Percentiles rank a stretch among this genome's conserved stretches.
These are phyloP conservation scores for Manduca sexta DNA, from an alignment of 1,140 invertebrate genomes.

Conservation along the genomic window DNA sequence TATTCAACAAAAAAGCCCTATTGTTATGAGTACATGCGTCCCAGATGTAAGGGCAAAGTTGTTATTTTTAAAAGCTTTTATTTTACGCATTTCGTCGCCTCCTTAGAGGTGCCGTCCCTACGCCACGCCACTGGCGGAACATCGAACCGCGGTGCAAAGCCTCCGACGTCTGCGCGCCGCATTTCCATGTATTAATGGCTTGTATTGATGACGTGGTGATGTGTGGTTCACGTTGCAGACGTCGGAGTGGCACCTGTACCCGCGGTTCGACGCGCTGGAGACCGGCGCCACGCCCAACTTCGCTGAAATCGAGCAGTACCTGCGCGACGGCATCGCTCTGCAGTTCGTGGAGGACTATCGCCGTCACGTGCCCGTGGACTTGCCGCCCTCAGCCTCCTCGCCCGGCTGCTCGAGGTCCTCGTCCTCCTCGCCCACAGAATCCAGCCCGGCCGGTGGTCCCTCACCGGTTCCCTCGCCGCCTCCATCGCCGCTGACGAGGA, in stretches of 20 bases:
- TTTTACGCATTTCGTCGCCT: no score
- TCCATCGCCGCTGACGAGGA: conserved; percentile 14
- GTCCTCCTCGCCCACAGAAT: conserved; percentile 33
- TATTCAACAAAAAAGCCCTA: no score
- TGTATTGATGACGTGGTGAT: no score
- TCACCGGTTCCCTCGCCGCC: conserved; percentile 29
- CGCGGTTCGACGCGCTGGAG: conserved; percentile 51
- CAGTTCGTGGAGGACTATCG: conserved; percentile 44
- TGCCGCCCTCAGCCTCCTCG: conserved; percentile 17
- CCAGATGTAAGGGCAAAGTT: no score
- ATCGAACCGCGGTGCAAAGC: no score
- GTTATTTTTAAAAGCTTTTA: no score
- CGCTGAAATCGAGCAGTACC: conserved; percentile 42
- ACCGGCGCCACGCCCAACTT: conserved; percentile 47
- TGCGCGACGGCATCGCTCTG: conserved; percentile 38
- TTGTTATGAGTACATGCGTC: no score
- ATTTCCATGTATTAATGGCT: no score
- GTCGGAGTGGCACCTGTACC: conserved; percentile 52
- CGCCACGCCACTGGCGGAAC: no score
- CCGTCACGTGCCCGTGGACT: conserved; percentile 21
- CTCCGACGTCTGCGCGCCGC: no score
- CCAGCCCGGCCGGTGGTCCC: no score
- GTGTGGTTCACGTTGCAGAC: not conserved
- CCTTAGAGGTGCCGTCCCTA: no score
- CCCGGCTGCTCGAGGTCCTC: conserved; percentile 8